Base-by-base conservation (phyloP, 2,113 vertebrate species). In the Psittacara wagleri region DNA sequence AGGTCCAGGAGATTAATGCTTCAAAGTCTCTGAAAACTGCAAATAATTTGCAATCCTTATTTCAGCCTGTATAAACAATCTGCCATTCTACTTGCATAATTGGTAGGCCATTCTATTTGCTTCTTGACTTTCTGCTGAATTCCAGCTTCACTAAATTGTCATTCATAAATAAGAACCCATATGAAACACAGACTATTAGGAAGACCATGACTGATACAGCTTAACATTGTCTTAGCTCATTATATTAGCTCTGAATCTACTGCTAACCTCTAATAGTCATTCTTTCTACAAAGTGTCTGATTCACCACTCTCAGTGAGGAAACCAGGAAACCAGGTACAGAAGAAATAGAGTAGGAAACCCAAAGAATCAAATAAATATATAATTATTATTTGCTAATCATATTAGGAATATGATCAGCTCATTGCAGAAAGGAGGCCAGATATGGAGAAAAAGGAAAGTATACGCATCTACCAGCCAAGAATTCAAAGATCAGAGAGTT, bases 21-120 rank as follows among this genome's bases (percentile, higher is more conserved):
- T 95, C 86, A 91, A 93, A 90, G 72, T 67, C 94, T 90, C 92
- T 69, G 41, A 94, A 95, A 97, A 96, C 66, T 77, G 43, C 37
- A 97, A 88, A 76, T 74, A 57, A 90, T 72, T 44, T 89, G 20
- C 28, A 59, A 33, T 83, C 70, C 35, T 92, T 46, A 63, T 88
- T 95, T 92, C 70, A 81, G 31, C 44, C 82, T 48, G 7, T 64
- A 93, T 94, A 72, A 96, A 86, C 72, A 17, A 63, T 13, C 68
- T 92, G 44, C 48, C 86, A 80, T 83, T 88, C 62, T 61, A 59
- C 49, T 24, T 39, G 37, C 1, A 57, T 96, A 94, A 95, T 68
- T 94, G 85, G 82, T 49, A 83, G n/a, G 22, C 37, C 74, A 62
- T 80, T 83, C 64, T 39, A 64, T 70, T 69, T 80, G 70, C 57